phyloP scores from a whole-genome alignment of 2,113 vertebrate genomes.

The Castor canadensis region DNA sequence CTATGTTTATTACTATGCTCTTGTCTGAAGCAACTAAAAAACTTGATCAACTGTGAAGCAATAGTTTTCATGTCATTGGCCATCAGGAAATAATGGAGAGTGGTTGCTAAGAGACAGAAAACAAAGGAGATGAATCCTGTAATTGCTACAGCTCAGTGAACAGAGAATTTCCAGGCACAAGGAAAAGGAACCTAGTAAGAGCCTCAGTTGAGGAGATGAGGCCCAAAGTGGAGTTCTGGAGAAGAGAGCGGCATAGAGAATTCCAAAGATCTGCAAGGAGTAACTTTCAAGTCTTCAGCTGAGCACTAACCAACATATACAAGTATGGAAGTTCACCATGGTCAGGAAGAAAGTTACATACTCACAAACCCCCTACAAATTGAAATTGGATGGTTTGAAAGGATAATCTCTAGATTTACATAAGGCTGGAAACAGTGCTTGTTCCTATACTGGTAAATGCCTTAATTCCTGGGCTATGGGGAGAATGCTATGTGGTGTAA shows the following conservation, averaged over 20 bases:
- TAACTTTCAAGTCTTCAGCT: not conserved
- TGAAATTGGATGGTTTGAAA: not conserved
- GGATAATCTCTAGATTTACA: not conserved
- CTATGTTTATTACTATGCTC: not conserved
- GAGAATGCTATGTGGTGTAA: not conserved
- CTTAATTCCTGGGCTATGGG: not conserved
- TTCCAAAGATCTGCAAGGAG: not conserved
- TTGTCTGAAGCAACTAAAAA: not conserved
- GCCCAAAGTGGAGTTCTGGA: not conserved
- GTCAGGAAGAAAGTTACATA: not conserved
- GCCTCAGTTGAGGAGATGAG: not conserved
- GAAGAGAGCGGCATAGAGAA: not conserved
- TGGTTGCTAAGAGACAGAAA: not conserved
- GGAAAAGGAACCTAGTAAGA: not conserved
- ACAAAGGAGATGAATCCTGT: not conserved
- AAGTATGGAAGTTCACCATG: not conserved
- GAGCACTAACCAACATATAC: not conserved
- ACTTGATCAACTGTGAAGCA: not conserved
- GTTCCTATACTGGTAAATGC: not conserved
- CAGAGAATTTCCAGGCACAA: not conserved
- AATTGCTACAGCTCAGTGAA: not conserved
- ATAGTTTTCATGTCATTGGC: not conserved
- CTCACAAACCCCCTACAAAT: no score
- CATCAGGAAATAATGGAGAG: not conserved
- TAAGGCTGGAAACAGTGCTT: not conserved